Base-by-base conservation (phyloP, 2,888 invertebrate species). In the Dysmachus trigonus region DNA sequence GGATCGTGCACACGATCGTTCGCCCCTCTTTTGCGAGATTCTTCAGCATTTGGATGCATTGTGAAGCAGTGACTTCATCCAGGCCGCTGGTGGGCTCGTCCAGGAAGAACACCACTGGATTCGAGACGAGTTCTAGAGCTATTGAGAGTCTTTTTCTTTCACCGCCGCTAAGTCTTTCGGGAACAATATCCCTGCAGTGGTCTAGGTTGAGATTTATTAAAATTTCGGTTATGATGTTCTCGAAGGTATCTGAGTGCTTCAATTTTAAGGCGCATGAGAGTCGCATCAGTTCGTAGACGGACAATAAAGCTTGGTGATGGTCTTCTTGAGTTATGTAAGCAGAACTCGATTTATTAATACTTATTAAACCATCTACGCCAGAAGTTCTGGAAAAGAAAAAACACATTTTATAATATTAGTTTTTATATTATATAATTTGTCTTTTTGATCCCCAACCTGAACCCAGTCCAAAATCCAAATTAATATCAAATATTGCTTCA, bases 261-360 rank as follows among this genome's bases (percentile, higher is more conserved):
- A 96, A 92, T 90, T 97, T 97, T 33, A 97, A 93, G 87, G 94
- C 94, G 51, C 96, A 96, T 0, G 96, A 95, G 83, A 96, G 94
- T 91, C 94, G 94, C 95, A 97, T 96, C 13, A 96, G 93, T 90
- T 97, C 97, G 84, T 93, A 92, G 0, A 96, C 95, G 0, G 95
- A 95, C 7, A 97, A 93, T 88, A 96, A 93, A 0, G 96, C 95
- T 89, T 96, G 95, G 30, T 96, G 94, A 30, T 95, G 92, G 89
- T 96, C 95, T 87, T 96, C 95, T 90, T 97, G 97, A 88, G 96
- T 96, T 89, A 97, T 96, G 92, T 97, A 97, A 90, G 96, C 96
- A 6, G 96, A 96, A 90, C 95, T 93, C 89, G 96, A 94, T 33
- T 96, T 93, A 89, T 96, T 95, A n/a, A 96, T 94, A 88, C 94